A percentile compares a stretch with the other conserved stretches of the same genome.
Conservation (phyloP, 2,888 invertebrate species). For the Drosophila prostipennis region DNA sequence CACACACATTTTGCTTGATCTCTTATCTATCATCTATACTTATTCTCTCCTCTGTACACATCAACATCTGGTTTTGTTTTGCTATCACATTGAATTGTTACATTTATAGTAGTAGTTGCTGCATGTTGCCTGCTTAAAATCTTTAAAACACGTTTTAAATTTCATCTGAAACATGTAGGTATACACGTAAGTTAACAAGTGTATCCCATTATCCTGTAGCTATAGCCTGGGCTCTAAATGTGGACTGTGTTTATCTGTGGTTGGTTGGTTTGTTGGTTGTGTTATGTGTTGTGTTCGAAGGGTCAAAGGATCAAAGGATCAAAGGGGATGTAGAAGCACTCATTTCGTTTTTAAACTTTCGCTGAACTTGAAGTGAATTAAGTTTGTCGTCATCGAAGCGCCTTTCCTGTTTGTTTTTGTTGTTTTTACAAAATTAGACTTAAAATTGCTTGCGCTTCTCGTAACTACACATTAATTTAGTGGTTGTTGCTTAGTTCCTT, state of each 20-base stretch:
- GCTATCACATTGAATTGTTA: slow-evolving; percentile 84
- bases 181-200: slow-evolving; percentile 43
- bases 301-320: slow-evolving; percentile 13
- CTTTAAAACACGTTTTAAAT: slow-evolving; percentile 75
- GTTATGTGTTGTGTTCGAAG: slow-evolving; percentile 40
- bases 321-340: slow-evolving; percentile 52
- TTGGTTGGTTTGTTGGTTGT: slow-evolving; percentile 18
- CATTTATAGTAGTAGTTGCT: slow-evolving; percentile 83
- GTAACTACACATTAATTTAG: slow-evolving; percentile 69
- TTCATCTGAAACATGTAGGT: slow-evolving; percentile 74
- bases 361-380: slow-evolving; percentile 61
- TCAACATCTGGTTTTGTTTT: slow-evolving; percentile 81
- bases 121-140: slow-evolving; percentile 72
- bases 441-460: slow-evolving; percentile 68
- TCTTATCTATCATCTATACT: slow-evolving; percentile 66
- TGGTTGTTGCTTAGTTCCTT: slow-evolving; percentile 75
- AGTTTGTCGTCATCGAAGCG: slow-evolving; percentile 32
- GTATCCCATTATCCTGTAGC: slow-evolving; percentile 28
- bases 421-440: slow-evolving; percentile 57
- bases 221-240: slow-evolving; percentile 30
- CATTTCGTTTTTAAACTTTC: slow-evolving; percentile 50
- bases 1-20: slow-evolving; percentile 64
- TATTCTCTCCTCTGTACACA: slow-evolving; percentile 71
- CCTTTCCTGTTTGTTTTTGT: slow-evolving; percentile 20
- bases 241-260: slow-evolving; percentile 35